phyloP scores from a whole-genome alignment of 2,113 vertebrate species.

The Sarotherodon lohbergeri region DNA sequence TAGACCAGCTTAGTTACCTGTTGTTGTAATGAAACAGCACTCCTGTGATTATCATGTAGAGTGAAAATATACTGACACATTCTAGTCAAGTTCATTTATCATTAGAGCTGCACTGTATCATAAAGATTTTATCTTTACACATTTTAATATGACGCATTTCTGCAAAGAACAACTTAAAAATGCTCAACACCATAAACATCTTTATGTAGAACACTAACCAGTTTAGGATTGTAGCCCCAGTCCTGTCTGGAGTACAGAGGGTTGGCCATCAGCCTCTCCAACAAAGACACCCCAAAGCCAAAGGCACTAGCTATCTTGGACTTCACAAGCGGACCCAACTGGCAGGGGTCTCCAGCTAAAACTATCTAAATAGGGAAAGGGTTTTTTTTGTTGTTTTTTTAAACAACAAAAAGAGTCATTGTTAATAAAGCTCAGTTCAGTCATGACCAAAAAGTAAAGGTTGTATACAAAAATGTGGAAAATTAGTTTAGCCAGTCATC shows the following conservation, averaged over 20 bases:
- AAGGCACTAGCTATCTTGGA: conserved; percentile 79
- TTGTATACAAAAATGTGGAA: not conserved
- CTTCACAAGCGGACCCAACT: conserved; percentile 89
- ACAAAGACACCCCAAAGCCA: conserved; percentile 82
- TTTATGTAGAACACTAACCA: conserved; percentile 74
- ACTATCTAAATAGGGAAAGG: conserved; percentile 73
- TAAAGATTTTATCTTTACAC: not conserved
- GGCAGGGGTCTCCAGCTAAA: conserved; percentile 90
- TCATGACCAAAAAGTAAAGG: not conserved
- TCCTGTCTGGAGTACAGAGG: conserved; percentile 78
- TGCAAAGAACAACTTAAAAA: not conserved
- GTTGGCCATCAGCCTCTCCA: conserved; percentile 85
- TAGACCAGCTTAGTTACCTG: conserved; percentile 92
- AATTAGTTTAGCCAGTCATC: not conserved
- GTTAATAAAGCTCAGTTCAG: not conserved
- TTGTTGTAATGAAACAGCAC: not conserved
- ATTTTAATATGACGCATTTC: not conserved
- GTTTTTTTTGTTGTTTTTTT: not conserved
- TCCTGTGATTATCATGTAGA: not conserved
- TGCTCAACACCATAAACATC: not conserved
- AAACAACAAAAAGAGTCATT: not conserved
- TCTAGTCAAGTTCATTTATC: not conserved
- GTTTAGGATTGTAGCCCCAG: conserved; percentile 82
- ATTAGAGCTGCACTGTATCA: not conserved
- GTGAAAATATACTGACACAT: not conserved